Conservation (phyloP, 2,797 vertebrate species). For the Enteromius anoplus region DNA sequence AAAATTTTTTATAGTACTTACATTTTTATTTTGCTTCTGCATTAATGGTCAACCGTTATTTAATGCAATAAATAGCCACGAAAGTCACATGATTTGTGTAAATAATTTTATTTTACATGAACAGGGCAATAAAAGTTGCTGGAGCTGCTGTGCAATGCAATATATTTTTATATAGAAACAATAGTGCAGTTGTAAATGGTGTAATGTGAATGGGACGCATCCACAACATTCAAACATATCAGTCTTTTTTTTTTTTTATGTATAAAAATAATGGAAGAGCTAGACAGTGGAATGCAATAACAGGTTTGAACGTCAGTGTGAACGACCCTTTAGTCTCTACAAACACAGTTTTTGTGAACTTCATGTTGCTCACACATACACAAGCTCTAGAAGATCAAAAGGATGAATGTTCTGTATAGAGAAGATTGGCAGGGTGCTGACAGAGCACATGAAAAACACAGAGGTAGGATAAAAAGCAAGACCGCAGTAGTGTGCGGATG, state of each 20-base stretch:
- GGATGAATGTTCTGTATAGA: neutral
- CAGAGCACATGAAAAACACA: neutral
- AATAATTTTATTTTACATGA: neutral
- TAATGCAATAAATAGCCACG: neutral
- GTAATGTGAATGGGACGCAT: neutral
- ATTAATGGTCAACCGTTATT: neutral
- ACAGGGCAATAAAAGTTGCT: neutral
- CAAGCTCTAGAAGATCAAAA: neutral
- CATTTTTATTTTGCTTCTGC: neutral
- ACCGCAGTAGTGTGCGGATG: neutral
- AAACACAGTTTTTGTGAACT: neutral
- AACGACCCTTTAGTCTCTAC: neutral
- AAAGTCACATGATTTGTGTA: neutral
- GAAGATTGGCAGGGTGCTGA: slow-evolving; percentile 18
- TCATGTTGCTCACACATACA: slow-evolving; percentile 18
- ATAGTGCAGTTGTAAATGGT: neutral
- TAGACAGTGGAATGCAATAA: neutral
- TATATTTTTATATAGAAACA: neutral
- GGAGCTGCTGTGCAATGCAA: neutral
- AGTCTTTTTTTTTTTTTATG: neutral
- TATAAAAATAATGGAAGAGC: neutral
- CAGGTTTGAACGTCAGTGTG: neutral
- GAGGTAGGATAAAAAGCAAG: neutral
- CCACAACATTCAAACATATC: slow-evolving; percentile 9
- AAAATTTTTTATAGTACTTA: neutral